Evolutionary conservation across 1,140 invertebrate species (phyloP), one percentile per base, ranked within the genome.

Genomic region (Ctenoplectra terminalis): DNA sequence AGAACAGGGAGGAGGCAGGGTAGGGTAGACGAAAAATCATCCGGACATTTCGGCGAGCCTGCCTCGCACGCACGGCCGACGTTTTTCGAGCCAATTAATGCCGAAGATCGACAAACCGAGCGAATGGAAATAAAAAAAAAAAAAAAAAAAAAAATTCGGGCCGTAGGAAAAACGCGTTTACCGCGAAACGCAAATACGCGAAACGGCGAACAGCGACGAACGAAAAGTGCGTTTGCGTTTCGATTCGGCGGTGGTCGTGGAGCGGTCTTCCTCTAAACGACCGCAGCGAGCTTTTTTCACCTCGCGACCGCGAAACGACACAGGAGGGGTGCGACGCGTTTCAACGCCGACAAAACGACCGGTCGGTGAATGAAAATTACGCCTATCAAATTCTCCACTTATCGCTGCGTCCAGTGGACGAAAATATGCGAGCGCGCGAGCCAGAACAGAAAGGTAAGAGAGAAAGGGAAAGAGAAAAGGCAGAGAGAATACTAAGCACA

Each of bases 51-150:
- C n/a, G 58, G 20, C 64, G 26, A 1, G 37, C 9, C 3, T 6
- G 40, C 31, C 23, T 2, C 20, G 50, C 54, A 17, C 15, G 37
- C 37, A 9, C 37, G n/a, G 3, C 23, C 50, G 52, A 37, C 64
- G 60, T 58, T 77, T 77, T 77, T 43, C 75, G 40, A 72, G 67
- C n/a, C 67, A 79, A 79, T 79, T 79, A 79, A 79, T 61, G 40
- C 58, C 54, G 37, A 60, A 50, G 77, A 73, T 43, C 48, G 64
- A 54, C 63, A 58, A 70, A 78, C 52, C 31, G 48, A 48, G 61
- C 11, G 61, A 56, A 40, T 23, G 23, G 37, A 34, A 15, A 13
- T 54, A 11, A 17, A 63, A n/a, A 15, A n/a, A 37, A 23, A 61
- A 23, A 61, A 61, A 29, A 66, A 63, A 40, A 50, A 50, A 54